A percentile compares a stretch with the other conserved stretches of the same genome.
Evolutionary conservation across 1,140 invertebrate genomes (phyloP).

Genomic region (Andricus grossulariae): DNA sequence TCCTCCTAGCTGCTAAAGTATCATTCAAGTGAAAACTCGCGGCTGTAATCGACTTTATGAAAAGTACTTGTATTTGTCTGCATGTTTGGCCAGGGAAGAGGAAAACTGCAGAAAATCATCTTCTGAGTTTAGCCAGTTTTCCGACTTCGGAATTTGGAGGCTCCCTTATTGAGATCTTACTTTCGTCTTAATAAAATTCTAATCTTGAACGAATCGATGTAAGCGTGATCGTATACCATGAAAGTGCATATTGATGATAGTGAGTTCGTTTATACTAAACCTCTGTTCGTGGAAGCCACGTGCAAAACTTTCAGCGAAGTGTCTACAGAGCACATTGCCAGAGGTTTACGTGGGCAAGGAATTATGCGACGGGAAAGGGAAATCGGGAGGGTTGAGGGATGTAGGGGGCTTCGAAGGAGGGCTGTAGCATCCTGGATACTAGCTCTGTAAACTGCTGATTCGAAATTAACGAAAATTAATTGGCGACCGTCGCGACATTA

Average conservation of each 20-base stretch:
- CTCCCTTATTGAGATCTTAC: too few species aligned
- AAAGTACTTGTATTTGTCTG: too few species aligned
- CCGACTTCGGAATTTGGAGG: too few species aligned
- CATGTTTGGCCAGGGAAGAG: too few species aligned
- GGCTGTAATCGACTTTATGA: too few species aligned
- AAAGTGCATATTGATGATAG: constrained; percentile 22
- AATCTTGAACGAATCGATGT: not conserved
- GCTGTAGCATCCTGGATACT: constrained; percentile 50
- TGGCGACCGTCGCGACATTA: constrained; percentile 70
- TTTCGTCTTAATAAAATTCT: too few species aligned
- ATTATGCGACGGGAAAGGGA: constrained; percentile 32
- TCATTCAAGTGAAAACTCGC: too few species aligned
- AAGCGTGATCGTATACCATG: not conserved
- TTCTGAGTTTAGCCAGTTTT: too few species aligned
- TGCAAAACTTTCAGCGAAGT: constrained; percentile 61
- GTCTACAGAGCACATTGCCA: constrained; percentile 57
- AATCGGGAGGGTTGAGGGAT: constrained; percentile 36
- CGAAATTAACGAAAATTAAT: constrained; percentile 74
- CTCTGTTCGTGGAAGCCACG: constrained; percentile 36
- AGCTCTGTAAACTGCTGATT: constrained; percentile 72
- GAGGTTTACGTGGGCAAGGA: constrained; percentile 15
- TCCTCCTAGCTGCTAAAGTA: too few species aligned
- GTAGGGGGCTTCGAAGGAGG: constrained; percentile 56
- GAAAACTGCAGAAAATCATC: too few species aligned
- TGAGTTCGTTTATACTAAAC: constrained; percentile 14